Conservation (phyloP, 2,113 vertebrate species). For the Phasianus colchicus region DNA sequence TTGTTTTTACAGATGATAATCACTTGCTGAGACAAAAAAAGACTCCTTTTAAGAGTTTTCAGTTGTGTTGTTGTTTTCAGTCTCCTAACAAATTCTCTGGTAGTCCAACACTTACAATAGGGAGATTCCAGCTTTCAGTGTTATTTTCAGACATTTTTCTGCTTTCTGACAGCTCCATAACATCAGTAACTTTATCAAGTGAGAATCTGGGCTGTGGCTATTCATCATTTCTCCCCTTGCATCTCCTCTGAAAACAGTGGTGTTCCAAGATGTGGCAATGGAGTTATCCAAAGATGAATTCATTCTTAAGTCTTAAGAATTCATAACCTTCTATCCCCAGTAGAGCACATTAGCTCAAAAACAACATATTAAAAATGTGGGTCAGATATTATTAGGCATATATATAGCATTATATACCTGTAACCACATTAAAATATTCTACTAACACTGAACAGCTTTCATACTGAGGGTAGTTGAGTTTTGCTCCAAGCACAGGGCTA, state of each 20-base stretch:
- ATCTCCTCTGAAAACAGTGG: neutral
- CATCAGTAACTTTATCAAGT: neutral
- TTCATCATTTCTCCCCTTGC: neutral
- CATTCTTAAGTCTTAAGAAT: neutral
- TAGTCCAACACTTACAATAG: neutral
- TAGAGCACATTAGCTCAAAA: neutral
- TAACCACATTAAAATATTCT: neutral
- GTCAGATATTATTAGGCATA: neutral
- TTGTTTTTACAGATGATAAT: slow-evolving; percentile 55
- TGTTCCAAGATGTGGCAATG: neutral
- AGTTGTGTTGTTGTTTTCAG: neutral
- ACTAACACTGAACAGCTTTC: neutral
- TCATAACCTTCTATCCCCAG: neutral
- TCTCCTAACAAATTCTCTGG: slow-evolving; percentile 4
- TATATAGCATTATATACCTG: neutral
- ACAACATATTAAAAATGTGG: neutral
- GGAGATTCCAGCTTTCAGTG: neutral
- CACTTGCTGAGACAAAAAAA: slow-evolving; percentile 45
- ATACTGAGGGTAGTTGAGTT: neutral
- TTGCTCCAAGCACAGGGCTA: neutral
- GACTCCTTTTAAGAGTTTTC: neutral
- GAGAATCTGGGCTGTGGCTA: neutral
- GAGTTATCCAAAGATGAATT: neutral
- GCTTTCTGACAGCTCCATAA: neutral
- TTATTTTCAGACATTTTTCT: neutral